phyloP scores from a whole-genome alignment of 2,888 invertebrate species.

The Pyrocoelia pectoralis region DNA sequence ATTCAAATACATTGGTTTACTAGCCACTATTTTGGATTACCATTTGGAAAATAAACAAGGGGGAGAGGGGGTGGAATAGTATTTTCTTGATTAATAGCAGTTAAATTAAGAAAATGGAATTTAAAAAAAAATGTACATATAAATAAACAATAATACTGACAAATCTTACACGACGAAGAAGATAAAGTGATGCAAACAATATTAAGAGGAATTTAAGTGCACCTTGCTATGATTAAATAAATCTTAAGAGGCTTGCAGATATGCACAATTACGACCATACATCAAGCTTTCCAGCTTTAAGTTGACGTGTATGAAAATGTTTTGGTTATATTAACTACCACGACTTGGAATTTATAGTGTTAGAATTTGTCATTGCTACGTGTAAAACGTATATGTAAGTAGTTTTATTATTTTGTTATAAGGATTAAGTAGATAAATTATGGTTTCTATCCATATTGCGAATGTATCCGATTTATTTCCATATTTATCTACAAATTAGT shows the following conservation, averaged over 20 bases:
- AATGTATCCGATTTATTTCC: slow-evolving; percentile 21
- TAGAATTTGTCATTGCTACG: slow-evolving; percentile 19
- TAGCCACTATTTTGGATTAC: no score
- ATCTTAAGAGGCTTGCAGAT: slow-evolving; percentile 39
- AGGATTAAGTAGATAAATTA: slow-evolving; percentile 23
- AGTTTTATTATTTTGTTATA: slow-evolving; percentile 8
- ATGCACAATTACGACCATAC: slow-evolving; percentile 32
- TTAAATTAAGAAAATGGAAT: no score
- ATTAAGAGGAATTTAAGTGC: slow-evolving; percentile 40
- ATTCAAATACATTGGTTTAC: no score
- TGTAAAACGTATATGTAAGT: slow-evolving; percentile 8
- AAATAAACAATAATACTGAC: neutral
- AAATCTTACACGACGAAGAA: neutral
- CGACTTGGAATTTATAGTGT: slow-evolving; percentile 18
- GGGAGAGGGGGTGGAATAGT: no score
- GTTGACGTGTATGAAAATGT: slow-evolving; percentile 29
- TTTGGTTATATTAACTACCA: slow-evolving; percentile 20
- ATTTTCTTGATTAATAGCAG: no score
- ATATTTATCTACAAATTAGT: slow-evolving; percentile 23
- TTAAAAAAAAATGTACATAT: no score
- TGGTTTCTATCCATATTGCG: slow-evolving; percentile 9
- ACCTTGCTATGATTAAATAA: slow-evolving; percentile 46
- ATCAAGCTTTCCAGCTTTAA: slow-evolving; percentile 23
- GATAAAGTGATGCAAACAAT: slow-evolving; percentile 29
- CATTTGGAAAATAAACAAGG: no score